Base-by-base conservation (phyloP, 2,113 vertebrate genomes). In the Rhea pennata region DNA sequence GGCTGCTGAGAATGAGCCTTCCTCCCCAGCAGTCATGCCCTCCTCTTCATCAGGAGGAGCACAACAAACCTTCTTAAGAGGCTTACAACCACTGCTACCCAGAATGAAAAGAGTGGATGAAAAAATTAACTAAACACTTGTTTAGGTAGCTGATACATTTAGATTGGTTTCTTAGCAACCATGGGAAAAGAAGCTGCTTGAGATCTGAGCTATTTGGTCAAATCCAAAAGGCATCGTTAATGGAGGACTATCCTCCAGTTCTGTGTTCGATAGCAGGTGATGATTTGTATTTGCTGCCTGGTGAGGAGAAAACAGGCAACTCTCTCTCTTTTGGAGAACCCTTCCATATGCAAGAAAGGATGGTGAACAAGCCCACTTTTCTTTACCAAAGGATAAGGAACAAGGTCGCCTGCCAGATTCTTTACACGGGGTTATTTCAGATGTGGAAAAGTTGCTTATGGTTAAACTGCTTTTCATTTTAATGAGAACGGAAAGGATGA, bases 81-180 rank as follows among this genome's bases (percentile, higher is more conserved):
- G 53, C 78, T 74, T 93, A 79, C n/a, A 86, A 62, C 51, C 80
- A 33, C 53, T 81, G 22, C 61, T 90, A 83, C 22, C 23, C 71
- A 73, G 72, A 83, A 61, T 26, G 54, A 94, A 66, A 76, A 22
- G 76, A 93, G 71, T 31, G 9, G 72, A 56, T 8, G 20, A 23
- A 2, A 36, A 92, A 91, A 91, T 24, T 3, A 44, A 70, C 65
- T 64, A 44, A 92, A 88, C 69, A 67, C 31, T 92, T 93, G 61
- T 93, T 95, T 87, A 10, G 0, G 80, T 74, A 72, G 88, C 53
- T 69, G 82, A 77, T 78, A 67, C 36, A 50, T 77, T 65, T 91
- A 71, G 5, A 90, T 73, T 86, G 51, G 95, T 97, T 96, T 95
- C 96, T 95, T 96, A 96, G 96, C 96, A 97, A 97, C 94, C 69